These are phyloP conservation scores for Asteroscopus sphinx DNA, from an alignment of 2,888 invertebrate species.

Conservation along the genomic window DNA sequence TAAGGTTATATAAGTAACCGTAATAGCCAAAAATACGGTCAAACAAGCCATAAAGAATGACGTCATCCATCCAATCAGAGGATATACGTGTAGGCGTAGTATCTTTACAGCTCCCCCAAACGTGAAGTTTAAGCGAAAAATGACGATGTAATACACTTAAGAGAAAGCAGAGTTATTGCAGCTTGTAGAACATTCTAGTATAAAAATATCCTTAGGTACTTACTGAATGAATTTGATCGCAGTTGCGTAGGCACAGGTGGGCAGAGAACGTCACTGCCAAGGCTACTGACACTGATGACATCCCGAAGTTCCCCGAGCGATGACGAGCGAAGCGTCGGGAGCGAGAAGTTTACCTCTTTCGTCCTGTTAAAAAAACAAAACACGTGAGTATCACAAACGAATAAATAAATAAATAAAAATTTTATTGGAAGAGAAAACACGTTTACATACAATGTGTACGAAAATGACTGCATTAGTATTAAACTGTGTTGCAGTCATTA, in stretches of 20 bases:
- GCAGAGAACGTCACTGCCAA: constrained; percentile 81
- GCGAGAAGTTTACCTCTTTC: constrained; percentile 86
- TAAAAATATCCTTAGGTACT: constrained; percentile 70
- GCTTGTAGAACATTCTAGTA: constrained; percentile 7
- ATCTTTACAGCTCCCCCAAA: constrained; percentile 13
- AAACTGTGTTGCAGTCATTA: no score
- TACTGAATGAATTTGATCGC: constrained; percentile 92
- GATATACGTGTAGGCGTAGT: neutral
- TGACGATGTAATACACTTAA: constrained; percentile 10
- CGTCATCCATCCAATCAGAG: constrained; percentile 7
- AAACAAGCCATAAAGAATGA: constrained; percentile 9
- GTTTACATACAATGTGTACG: no score
- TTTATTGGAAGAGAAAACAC: no score
- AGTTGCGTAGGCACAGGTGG: constrained; percentile 83
- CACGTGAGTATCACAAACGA: no score
- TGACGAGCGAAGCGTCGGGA: constrained; percentile 83
- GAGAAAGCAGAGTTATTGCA: constrained; percentile 8
- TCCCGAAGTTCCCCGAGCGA: constrained; percentile 86
- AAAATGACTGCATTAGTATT: no score
- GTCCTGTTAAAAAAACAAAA: constrained; percentile 70
- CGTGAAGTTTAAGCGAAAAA: constrained; percentile 10
- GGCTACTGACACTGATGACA: constrained; percentile 80
- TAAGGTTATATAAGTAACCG: neutral
- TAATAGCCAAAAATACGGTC: neutral
- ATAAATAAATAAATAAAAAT: no score